phyloP scores from a whole-genome alignment of 2,888 invertebrate species.

The Plagiodera versicolora region DNA sequence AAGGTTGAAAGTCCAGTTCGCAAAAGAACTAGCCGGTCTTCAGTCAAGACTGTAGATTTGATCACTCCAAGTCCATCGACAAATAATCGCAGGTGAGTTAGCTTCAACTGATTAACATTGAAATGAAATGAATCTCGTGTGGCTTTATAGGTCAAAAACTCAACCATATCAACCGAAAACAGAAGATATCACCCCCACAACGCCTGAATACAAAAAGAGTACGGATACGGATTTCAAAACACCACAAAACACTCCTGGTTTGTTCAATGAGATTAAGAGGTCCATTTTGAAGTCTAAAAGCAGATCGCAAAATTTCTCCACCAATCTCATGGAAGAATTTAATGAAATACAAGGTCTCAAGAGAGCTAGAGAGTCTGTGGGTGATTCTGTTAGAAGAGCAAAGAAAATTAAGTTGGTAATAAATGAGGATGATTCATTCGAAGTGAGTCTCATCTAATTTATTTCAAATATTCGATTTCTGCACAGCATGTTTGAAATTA shows the following conservation, averaged over 20 bases:
- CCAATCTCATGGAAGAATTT: conserved; percentile 15
- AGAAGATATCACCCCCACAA: conserved; percentile 38
- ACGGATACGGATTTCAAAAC: conserved; percentile 33
- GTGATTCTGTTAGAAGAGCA: conserved; percentile 14
- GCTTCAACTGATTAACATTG: not conserved
- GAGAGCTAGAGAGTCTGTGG: conserved; percentile 29
- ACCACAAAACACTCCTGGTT: conserved; percentile 35
- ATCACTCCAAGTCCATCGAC: conserved; percentile 35
- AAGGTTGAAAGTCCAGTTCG: not conserved
- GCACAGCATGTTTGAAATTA: no score
- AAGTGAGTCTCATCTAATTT: no score
- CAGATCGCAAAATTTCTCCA: conserved; percentile 4
- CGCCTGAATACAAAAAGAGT: conserved; percentile 14
- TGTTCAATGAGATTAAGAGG: conserved; percentile 35
- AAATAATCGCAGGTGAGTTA: conserved; percentile 15
- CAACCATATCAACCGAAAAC: conserved; percentile 32
- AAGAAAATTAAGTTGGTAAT: conserved; percentile 19
- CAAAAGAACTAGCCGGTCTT: conserved; percentile 1
- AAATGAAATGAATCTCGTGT: not conserved
- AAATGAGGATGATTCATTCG: conserved; percentile 8
- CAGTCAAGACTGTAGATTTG: conserved; percentile 19
- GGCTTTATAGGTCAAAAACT: conserved; percentile 17
- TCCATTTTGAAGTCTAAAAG: conserved; percentile 32
- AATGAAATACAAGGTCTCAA: conserved; percentile 18
- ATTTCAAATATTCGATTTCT: no score